Percentiles rank a stretch among this genome's conserved stretches.
Evolutionary conservation across 2,888 invertebrate species (phyloP).

Genomic region (Aphelenchoides bicaudatus): DNA sequence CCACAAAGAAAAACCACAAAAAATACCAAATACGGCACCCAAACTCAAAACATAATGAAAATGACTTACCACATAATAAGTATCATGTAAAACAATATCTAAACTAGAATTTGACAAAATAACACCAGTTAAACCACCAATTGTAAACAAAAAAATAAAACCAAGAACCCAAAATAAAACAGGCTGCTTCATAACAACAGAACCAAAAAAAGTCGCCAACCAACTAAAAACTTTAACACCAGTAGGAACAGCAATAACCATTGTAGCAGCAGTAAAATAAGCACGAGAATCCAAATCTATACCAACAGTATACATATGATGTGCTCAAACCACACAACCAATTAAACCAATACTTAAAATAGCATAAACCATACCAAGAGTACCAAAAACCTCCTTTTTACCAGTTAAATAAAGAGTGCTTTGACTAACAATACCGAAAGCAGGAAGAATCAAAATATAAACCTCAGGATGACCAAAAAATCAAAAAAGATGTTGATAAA

Average conservation of each 20-base stretch:
- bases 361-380: constrained; percentile 70
- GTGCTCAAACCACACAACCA: constrained; percentile 80
- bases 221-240: constrained; percentile 81
- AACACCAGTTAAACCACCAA: constrained; percentile 68
- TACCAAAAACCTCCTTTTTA: constrained; percentile 54
- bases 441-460: constrained; percentile 79
- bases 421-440: constrained; percentile 78
- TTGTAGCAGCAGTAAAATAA: constrained; percentile 78
- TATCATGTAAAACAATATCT: constrained; percentile 76
- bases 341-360: constrained; percentile 76
- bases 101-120: constrained; percentile 73
- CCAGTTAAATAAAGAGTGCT: constrained; percentile 73
- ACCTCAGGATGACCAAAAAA: constrained; percentile 84
- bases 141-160: constrained; percentile 75
- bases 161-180: constrained; percentile 71
- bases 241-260: constrained; percentile 81
- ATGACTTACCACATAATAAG: constrained; percentile 80
- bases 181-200: constrained; percentile 68
- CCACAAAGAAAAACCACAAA: constrained; percentile 73
- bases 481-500: constrained; percentile 81
- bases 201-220: constrained; percentile 71
- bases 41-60: constrained; percentile 78
- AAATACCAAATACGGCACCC: constrained; percentile 76
- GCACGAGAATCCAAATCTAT: constrained; percentile 80
- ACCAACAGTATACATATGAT: constrained; percentile 80